Evolutionary conservation across 2,797 vertebrate species (phyloP), one percentile per base, ranked within the genome.

Genomic region (Chaenodraco wilsoni): DNA sequence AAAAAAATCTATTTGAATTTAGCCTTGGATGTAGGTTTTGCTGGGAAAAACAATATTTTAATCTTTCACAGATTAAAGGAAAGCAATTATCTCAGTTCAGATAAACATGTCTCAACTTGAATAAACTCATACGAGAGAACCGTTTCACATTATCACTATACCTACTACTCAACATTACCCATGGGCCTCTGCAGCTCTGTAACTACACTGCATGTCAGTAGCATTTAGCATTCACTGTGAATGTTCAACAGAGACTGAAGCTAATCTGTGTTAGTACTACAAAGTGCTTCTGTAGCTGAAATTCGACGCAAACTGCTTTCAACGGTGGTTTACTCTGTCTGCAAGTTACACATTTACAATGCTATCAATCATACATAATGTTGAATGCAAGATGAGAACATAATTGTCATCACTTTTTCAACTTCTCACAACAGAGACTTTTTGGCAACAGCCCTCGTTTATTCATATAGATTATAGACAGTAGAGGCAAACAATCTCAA

Each of bases 1-100:
- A 75, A 74, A 69, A 37, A 52, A 74, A 70, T 21, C 21, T 23
- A 23, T 31, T 48, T 63, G 81, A 15, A 61, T 82, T 76, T 59
- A 15, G 7, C 43, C 12, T 14, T 27, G 9, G 51, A 33, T 63
- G 64, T 51, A 13, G 7, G 17, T 63, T 67, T 72, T 54, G 23
- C 27, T 43, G 31, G 23, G 1, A 16, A 44, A 55, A 57, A 27
- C 45, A n/a, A 10, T 41, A 63, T 52, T 79, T 19, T 14, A 59
- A 81, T 86, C 67, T 78, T 57, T 51, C 21, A 66, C 12, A 63
- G 67, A 79, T 86, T 40, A 77, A 63, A 75, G 14, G 13, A 52
- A 43, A 75, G 16, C 8, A 23, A n/a, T 54, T 50, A 3, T 59
- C 11, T 9, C 2, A 37, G 37, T 49, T 51, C 41, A 66, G 21